Evolutionary conservation across 1,140 invertebrate species (phyloP), one percentile per base, ranked within the genome.

Genomic region (Drosophila insularis): DNA sequence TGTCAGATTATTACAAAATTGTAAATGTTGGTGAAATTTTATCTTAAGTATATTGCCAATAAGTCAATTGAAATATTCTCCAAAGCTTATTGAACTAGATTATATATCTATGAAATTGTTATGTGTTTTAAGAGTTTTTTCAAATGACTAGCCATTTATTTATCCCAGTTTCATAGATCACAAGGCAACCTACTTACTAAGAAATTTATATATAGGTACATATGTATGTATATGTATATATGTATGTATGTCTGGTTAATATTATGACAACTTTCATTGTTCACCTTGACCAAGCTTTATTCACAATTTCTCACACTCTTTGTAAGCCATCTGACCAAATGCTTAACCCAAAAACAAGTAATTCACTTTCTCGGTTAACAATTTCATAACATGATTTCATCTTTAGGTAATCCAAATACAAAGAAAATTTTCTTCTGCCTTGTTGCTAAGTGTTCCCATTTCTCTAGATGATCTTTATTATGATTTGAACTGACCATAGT

Each of bases 401-500:
- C 66, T 68, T 72, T 31, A 40, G 63, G 67, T 14, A 32, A 17
- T 54, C 53, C 54, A 8, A n/a, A 7, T 3, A 27, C 27, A 27
- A 27, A 8, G 35, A 40, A 7, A 17, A 50, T 50, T 21, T 50
- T 50, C 43, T 50, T 62, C 8, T 35, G 58, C 64, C 67, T 87
- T 81, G 81, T 86, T 86, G 79, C 79, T 66, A 86, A 53, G 81
- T 68, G 40, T 21, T 8, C 14, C 17, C 14, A n/a, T 27, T 27
- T 31, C 14, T 64, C 53, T 68, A 40, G 55, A 31, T 55, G 8
- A 31, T 63, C 35, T 60, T 61, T 31, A 39, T 35, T 35, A 10
- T 35, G 35, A 37, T 37, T 77, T 53, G 71, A 81, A 86, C 81
- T 86, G 81, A 86, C 81, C 81, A 86, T 63, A 79, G 81, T 87